A percentile compares a stretch with the other conserved stretches of the same genome.
Evolutionary conservation across 2,888 invertebrate species (phyloP).

Genomic region (Hylaea fasciaria): DNA sequence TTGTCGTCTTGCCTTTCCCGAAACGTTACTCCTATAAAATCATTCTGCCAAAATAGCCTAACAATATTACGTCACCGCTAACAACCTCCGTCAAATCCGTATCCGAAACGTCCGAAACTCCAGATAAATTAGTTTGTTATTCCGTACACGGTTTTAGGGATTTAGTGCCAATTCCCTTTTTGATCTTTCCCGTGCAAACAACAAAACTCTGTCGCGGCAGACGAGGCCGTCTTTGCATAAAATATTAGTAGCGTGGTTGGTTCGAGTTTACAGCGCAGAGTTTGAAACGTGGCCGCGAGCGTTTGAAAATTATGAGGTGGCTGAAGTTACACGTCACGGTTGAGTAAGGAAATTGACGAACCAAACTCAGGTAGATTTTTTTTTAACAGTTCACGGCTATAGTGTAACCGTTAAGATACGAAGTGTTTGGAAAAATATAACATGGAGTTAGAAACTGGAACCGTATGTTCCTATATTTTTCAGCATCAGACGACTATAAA

Average conservation of each 20-base stretch:
- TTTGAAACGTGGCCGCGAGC: conserved; percentile 24
- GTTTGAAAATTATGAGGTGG: conserved; percentile 13
- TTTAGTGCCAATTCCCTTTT: conserved; percentile 81
- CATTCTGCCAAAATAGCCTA: conserved; percentile 2
- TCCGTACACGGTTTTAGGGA: conserved; percentile 71
- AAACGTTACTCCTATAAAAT: neutral
- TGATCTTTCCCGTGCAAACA: conserved; percentile 79
- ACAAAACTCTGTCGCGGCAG: conserved; percentile 70
- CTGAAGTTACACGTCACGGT: conserved; percentile 1
- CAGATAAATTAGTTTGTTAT: conserved; percentile 78
- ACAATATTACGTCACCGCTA: conserved; percentile 15
- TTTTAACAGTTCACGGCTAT: too few species aligned
- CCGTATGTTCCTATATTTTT: conserved; percentile 16
- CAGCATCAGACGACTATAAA: conserved; percentile 6
- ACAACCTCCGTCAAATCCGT: conserved; percentile 47
- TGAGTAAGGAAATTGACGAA: neutral
- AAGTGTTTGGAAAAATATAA: too few species aligned
- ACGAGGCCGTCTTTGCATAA: conserved; percentile 77
- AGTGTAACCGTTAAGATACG: too few species aligned
- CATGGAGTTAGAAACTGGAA: too few species aligned
- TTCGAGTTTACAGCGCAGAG: conserved; percentile 23
- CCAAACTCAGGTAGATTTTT: too few species aligned
- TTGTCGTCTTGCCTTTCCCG: too few species aligned
- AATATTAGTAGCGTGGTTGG: conserved; percentile 61
- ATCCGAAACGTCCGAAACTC: conserved; percentile 62